Conservation (phyloP, 2,113 vertebrate species). For the Melanocharis versteri region DNA sequence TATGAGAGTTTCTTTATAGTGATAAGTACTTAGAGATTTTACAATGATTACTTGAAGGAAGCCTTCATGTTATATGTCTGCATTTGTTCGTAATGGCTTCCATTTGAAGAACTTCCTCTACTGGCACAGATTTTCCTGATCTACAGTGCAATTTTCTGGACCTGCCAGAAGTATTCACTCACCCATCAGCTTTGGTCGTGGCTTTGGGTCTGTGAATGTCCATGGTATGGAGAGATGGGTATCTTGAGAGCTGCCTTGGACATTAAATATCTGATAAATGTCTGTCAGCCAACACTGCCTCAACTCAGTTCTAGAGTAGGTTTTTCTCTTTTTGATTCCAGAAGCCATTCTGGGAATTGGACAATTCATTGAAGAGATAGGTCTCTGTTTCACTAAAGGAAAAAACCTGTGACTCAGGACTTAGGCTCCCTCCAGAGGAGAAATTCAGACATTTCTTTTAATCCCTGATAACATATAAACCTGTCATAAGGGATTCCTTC, state of each 20-base stretch:
- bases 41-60: neutral
- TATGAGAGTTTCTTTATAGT: neutral
- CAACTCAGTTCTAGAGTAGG: neutral
- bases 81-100: neutral
- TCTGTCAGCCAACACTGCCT: neutral
- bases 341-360: neutral
- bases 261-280: accelerated
- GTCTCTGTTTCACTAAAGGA: neutral
- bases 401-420: neutral
- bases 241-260: neutral
- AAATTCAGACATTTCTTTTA: conserved; percentile 14
- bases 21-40: neutral
- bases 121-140: neutral
- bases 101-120: neutral
- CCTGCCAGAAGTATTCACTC: neutral
- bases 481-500: neutral
- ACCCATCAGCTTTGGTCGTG: neutral
- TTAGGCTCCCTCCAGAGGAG: conserved; percentile 58
- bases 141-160: neutral
- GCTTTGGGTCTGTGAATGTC: neutral
- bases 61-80: neutral
- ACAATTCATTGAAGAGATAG: neutral
- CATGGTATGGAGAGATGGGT: neutral
- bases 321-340: neutral
- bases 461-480: neutral